Evolutionary conservation across 2,113 vertebrate species (phyloP).

Genomic region (Elephas maximus): DNA sequence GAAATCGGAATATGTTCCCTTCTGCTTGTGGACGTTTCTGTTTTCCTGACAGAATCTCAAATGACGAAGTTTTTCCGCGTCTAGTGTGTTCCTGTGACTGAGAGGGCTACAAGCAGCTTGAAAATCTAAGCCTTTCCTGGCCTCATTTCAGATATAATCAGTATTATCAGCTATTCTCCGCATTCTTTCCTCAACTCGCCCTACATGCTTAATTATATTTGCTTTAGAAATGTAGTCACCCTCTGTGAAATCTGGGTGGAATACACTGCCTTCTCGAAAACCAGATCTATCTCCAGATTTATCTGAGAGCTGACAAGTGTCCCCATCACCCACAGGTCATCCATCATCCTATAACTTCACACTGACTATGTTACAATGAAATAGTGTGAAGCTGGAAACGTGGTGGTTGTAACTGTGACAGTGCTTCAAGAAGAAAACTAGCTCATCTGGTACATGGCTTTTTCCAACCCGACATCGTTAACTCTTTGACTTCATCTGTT

Average conservation of each 20-base stretch:
- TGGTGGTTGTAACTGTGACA: background rate
- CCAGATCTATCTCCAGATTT: background rate
- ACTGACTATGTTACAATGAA: slow-evolving; percentile 45
- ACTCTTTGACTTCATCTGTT: slow-evolving; percentile 65
- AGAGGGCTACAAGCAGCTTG: background rate
- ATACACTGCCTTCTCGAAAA: slow-evolving; percentile 14
- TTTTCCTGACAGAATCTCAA: background rate
- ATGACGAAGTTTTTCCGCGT: background rate
- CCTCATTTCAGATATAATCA: slow-evolving; percentile 29
- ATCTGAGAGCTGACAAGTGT: background rate
- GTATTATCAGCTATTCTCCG: background rate
- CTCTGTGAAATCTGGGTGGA: background rate
- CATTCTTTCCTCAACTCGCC: background rate
- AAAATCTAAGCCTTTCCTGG: background rate
- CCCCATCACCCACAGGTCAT: background rate
- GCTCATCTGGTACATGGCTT: background rate
- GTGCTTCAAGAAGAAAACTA: slow-evolving; percentile 18
- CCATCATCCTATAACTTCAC: slow-evolving; percentile 46
- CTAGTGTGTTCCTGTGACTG: background rate
- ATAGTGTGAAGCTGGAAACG: slow-evolving; percentile 23
- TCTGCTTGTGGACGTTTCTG: background rate
- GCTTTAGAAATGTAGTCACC: background rate
- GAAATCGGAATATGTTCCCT: background rate
- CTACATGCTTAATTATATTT: background rate
- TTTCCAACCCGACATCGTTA: slow-evolving; percentile 64